These are phyloP conservation scores for Nasonia giraulti DNA, from an alignment of 1,140 invertebrate species.

Conservation along the genomic window DNA sequence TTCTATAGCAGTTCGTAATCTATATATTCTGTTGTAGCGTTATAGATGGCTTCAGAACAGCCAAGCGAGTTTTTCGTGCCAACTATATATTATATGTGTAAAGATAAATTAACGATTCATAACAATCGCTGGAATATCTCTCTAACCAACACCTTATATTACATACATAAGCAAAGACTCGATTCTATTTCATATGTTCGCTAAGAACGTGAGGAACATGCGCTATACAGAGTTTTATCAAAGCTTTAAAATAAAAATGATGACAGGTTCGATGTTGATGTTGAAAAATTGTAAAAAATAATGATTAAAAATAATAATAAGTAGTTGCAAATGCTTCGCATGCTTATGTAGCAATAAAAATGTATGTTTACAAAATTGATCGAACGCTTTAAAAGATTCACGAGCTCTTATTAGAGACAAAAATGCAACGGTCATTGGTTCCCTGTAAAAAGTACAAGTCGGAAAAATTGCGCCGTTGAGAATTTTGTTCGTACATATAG, in stretches of 20 bases:
- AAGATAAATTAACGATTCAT: conserved; percentile 10
- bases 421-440: not conserved
- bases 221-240: conserved; percentile 5
- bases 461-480: not conserved
- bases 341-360: conserved; percentile 15
- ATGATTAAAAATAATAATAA: not conserved
- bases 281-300: not conserved
- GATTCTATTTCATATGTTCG: not conserved
- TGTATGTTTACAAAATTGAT: not conserved
- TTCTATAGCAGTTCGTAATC: not conserved
- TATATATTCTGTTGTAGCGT: not conserved
- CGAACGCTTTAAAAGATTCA: not conserved
- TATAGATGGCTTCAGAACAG: not conserved
- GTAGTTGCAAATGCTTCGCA: conserved; percentile 14
- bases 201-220: conserved; percentile 30
- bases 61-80: conserved; percentile 9
- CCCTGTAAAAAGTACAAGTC: not conserved
- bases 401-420: not conserved
- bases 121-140: conserved; percentile 29
- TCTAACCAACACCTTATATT: conserved; percentile 26
- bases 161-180: conserved; percentile 40
- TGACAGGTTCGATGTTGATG: not conserved
- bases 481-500: not conserved
- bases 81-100: not conserved
- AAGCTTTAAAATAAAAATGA: conserved; percentile 25